Base-by-base conservation (phyloP, 2,797 vertebrate genomes). In the Sphaeramia orbicularis region DNA sequence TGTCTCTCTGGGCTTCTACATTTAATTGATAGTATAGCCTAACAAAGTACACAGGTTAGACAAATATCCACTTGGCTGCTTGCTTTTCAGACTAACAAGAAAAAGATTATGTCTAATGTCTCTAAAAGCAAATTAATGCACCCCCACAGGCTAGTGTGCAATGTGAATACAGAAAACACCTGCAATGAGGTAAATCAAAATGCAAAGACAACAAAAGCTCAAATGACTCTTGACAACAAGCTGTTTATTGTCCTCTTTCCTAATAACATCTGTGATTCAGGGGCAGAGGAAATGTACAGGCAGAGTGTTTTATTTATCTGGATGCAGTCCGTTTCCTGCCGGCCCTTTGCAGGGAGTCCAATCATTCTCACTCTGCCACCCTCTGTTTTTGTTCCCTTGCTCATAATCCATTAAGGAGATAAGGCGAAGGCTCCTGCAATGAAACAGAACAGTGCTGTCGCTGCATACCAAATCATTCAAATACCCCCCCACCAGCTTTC, bases 321-420 rank as follows among this genome's bases (percentile, higher is more conserved):
- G 40, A 68, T 65, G 75, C 72, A 60, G 86, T 80, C 83, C 49
- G 41, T 76, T 84, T 89, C 78, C 80, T 72, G 82, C 76, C 13
- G 65, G 80, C 78, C 84, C 66, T 87, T 85, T 82, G 53, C 84
- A 78, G 77, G 72, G 76, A 87, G 79, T 86, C 86, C 72, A 90
- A 89, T 91, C 84, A 86, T 88, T 88, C 81, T 86, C 80, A 83
- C 81, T 84, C 76, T 78, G 72, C 78, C 85, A 84, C 83, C 81
- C 80, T 81, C 78, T 79, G 84, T 86, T 89, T 90, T 86, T 86
- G 81, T 90, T 86, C 77, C 71, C 71, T 71, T 85, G 80, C 83
- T 90, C 88, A 87, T 89, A 91, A 90, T 90, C 85, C 90, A 92
- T 92, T 91, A 90, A 84, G 78, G 77, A 91, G 91, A 91, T 92